Evolutionary conservation across 2,113 vertebrate species (phyloP).

Genomic region (Aix galericulata): DNA sequence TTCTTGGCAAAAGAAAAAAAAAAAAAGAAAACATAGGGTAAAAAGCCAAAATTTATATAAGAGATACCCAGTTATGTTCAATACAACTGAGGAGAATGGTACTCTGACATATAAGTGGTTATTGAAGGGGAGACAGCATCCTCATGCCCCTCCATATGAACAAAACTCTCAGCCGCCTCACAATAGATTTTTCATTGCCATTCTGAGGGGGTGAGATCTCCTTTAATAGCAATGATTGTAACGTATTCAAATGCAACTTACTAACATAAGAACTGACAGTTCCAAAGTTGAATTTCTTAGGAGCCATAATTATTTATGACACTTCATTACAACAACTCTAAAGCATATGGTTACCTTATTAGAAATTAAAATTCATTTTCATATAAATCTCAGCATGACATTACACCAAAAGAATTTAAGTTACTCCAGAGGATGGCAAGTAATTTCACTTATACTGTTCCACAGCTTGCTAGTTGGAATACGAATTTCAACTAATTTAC

Average conservation of each 20-base stretch:
- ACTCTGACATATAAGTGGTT: not conserved
- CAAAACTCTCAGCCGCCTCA: not conserved
- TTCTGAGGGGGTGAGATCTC: not conserved
- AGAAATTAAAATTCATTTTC: conserved; percentile 76
- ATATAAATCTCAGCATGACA: conserved; percentile 71
- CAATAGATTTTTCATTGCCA: not conserved
- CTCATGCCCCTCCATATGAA: accelerated
- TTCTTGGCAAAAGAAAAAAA: not conserved
- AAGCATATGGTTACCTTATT: conserved; percentile 75
- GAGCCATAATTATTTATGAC: conserved; percentile 72
- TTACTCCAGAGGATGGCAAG: conserved; percentile 66
- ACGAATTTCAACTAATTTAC: conserved; percentile 61
- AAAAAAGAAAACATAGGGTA: not conserved
- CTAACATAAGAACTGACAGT: conserved; percentile 55
- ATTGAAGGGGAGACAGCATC: not conserved
- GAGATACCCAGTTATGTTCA: not conserved
- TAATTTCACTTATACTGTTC: conserved; percentile 54
- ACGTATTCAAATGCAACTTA: conserved; percentile 2
- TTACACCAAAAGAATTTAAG: conserved; percentile 57
- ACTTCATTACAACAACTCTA: conserved; percentile 57
- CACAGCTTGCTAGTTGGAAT: conserved; percentile 17
- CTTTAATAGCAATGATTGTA: not conserved
- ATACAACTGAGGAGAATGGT: not conserved
- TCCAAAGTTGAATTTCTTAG: conserved; percentile 58
- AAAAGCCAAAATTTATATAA: not conserved